Percentiles rank a stretch among this genome's conserved stretches.
phyloP scores from a whole-genome alignment of 1,140 invertebrate genomes.

The Brachionus rotundiformis region DNA sequence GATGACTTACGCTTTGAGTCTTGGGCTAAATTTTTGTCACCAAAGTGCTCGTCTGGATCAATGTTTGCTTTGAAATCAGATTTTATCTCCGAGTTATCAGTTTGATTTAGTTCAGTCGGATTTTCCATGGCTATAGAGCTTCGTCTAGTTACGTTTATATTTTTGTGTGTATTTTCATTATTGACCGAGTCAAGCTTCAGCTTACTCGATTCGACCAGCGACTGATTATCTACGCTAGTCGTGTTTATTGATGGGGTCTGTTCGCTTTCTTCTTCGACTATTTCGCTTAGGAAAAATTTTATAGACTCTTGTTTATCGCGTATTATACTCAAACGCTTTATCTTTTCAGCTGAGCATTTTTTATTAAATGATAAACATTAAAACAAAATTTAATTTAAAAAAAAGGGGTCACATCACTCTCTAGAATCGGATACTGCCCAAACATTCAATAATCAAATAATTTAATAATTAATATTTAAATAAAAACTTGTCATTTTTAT shows the following conservation, averaged over 20 bases:
- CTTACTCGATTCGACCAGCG: neutral
- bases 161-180: slow-evolving; percentile 12
- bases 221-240: neutral
- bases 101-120: neutral
- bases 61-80: neutral
- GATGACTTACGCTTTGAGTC: slow-evolving; percentile 13
- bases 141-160: slow-evolving; percentile 45
- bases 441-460: no score
- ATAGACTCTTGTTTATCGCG: slow-evolving; percentile 51
- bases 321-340: slow-evolving; percentile 49
- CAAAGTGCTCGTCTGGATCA: neutral
- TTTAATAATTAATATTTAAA: no score
- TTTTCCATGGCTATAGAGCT: slow-evolving; percentile 26
- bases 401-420: neutral
- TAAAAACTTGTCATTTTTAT: no score
- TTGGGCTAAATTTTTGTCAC: neutral
- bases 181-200: neutral
- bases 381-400: neutral
- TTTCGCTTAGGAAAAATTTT: slow-evolving; percentile 44
- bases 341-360: slow-evolving; percentile 49
- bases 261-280: slow-evolving; percentile 51
- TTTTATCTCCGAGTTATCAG: neutral
- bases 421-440: neutral
- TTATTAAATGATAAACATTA: slow-evolving; percentile 2
- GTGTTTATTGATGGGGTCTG: neutral